These are phyloP conservation scores for Stenchaetothrips biformis DNA, from an alignment of 2,888 invertebrate genomes.

Conservation along the genomic window DNA sequence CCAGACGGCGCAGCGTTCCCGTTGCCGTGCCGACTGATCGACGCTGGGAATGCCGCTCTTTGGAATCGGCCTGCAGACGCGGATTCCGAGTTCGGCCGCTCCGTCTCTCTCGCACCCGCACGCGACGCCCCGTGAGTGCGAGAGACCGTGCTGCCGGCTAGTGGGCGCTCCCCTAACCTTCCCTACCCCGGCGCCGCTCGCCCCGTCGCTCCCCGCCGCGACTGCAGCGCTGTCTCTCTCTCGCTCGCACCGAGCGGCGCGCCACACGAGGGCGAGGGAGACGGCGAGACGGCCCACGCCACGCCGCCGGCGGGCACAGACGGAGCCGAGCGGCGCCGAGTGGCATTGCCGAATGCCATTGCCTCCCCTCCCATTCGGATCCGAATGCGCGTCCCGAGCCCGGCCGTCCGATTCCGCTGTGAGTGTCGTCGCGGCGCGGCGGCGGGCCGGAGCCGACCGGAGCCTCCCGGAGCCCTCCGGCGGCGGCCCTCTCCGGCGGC, in stretches of 20 bases:
- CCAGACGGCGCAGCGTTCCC: too few species aligned
- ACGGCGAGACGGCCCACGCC: too few species aligned
- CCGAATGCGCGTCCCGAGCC: too few species aligned
- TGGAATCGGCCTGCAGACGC: neutral
- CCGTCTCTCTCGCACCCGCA: neutral
- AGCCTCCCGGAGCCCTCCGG: neutral
- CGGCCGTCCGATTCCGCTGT: too few species aligned
- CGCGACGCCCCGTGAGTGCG: neutral
- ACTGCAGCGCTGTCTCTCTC: too few species aligned
- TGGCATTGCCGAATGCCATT: too few species aligned
- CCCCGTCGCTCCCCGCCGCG: conserved; percentile 23
- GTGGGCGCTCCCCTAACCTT: conserved; percentile 34
- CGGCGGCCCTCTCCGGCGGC: neutral
- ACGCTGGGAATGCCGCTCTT: neutral
- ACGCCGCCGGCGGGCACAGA: too few species aligned
- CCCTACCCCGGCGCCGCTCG: conserved; percentile 37
- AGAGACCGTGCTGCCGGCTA: neutral
- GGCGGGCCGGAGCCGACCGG: conserved; percentile 32
- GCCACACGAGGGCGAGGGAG: too few species aligned
- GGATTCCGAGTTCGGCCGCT: neutral
- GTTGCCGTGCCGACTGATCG: too few species aligned
- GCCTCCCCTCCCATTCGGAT: too few species aligned
- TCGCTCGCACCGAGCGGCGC: too few species aligned
- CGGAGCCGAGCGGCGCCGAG: too few species aligned
- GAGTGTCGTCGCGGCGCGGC: conserved; percentile 30